Conservation (phyloP, 2,888 invertebrate genomes). For the Eilema griseolum region DNA sequence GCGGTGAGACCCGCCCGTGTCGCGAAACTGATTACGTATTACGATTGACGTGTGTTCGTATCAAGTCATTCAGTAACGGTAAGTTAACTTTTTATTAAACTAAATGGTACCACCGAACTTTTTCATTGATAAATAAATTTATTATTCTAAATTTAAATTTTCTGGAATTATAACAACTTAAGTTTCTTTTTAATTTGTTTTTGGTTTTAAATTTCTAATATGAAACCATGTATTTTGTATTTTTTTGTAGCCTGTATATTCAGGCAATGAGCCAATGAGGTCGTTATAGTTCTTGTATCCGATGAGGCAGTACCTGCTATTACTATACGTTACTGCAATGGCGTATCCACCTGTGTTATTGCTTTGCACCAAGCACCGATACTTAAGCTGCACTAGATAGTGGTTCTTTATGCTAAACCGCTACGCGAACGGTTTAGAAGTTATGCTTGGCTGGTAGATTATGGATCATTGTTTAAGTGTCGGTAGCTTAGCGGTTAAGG, state of each 20-base stretch:
- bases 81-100: conserved; percentile 55
- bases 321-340: conserved; percentile 32
- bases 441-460: conserved; percentile 11
- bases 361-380: conserved; percentile 16
- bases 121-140: conserved; percentile 17
- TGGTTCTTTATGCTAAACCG: conserved; percentile 20
- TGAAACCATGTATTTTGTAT: not conserved
- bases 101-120: conserved; percentile 32
- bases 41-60: conserved; percentile 44
- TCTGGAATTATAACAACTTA: not conserved
- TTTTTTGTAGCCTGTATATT: conserved; percentile 6
- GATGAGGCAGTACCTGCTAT: conserved; percentile 36
- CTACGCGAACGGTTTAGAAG: conserved; percentile 21
- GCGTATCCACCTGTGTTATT: conserved; percentile 29
- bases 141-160: conserved; percentile 33
- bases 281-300: conserved; percentile 39
- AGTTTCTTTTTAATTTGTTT: not conserved
- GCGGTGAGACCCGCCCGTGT: conserved; percentile 65
- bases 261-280: conserved; percentile 34
- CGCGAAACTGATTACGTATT: conserved; percentile 43
- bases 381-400: conserved; percentile 12
- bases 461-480: conserved; percentile 9
- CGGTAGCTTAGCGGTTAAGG: too few species aligned
- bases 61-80: conserved; percentile 63
- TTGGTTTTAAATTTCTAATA: conserved; percentile 16